A percentile compares a stretch with the other conserved stretches of the same genome.
These are phyloP conservation scores for Thunnus maccoyii DNA, from an alignment of 2,113 vertebrate genomes.

Conservation along the genomic window DNA sequence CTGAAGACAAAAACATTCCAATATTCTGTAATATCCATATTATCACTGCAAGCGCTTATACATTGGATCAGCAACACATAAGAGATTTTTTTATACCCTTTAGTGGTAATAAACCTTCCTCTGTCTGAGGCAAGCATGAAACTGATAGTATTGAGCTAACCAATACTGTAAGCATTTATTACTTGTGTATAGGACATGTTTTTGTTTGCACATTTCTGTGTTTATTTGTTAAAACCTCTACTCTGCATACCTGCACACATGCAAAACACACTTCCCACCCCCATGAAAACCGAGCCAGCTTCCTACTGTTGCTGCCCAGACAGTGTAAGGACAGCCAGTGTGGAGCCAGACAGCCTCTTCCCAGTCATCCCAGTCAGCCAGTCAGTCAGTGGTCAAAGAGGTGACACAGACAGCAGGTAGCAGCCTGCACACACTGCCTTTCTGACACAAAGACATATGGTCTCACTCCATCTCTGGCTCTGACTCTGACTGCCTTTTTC, in stretches of 20 bases:
- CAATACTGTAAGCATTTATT: background rate
- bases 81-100: background rate
- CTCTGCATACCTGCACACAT: background rate
- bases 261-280: background rate
- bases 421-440: slow-evolving; percentile 30
- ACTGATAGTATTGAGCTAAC: background rate
- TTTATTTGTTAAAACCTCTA: background rate
- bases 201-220: background rate
- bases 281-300: slow-evolving; percentile 34
- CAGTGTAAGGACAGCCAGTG: slow-evolving; percentile 52
- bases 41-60: background rate
- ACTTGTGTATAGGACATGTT: background rate
- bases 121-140: background rate
- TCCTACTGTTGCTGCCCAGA: slow-evolving; percentile 48
- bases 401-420: slow-evolving; percentile 70
- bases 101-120: background rate
- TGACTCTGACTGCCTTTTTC: slow-evolving; percentile 11
- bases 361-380: slow-evolving; percentile 49
- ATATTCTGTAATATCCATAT: too few species aligned
- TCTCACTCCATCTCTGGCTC: slow-evolving; percentile 61
- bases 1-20: background rate
- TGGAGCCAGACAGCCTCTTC: slow-evolving; percentile 61
- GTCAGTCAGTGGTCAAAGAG: slow-evolving; percentile 66
- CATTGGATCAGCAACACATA: background rate
- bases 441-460: slow-evolving; percentile 70